Percentiles rank a stretch among this genome's conserved stretches.
phyloP scores from a whole-genome alignment of 2,113 vertebrate genomes.

The Ovis canadensis region DNA sequence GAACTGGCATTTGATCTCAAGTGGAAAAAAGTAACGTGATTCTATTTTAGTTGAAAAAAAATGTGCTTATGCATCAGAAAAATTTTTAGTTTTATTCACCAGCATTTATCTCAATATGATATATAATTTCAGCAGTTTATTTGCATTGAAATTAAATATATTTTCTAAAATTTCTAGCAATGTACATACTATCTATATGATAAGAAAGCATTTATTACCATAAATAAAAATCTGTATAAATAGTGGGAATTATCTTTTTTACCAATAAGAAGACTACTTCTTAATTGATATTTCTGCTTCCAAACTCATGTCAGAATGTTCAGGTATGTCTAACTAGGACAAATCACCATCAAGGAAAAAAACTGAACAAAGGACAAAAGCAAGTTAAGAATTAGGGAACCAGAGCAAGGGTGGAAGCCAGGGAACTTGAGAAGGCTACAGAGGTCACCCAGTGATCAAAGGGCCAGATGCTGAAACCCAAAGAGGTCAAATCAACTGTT shows the following conservation, averaged over 20 bases:
- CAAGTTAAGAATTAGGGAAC: not conserved
- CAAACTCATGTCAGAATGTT: not conserved
- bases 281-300: not conserved
- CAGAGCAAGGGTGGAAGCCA: not conserved
- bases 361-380: not conserved
- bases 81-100: slow-evolving; percentile 2
- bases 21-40: not conserved
- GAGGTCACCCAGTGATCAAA: not conserved
- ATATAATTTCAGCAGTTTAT: not conserved
- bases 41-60: slow-evolving; percentile 5
- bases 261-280: not conserved
- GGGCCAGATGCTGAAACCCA: not conserved
- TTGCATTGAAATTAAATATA: slow-evolving; percentile 15
- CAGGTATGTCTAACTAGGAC: not conserved
- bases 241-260: not conserved
- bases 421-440: not conserved
- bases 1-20: not conserved
- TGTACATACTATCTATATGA: not conserved
- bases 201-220: slow-evolving; percentile 1
- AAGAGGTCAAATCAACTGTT: not conserved
- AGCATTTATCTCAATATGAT: not conserved
- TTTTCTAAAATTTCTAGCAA: slow-evolving; percentile 23
- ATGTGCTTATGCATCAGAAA: not conserved
- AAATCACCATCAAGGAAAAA: not conserved
- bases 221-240: not conserved